Evolutionary conservation across 2,797 vertebrate genomes (phyloP), one percentile per base, ranked within the genome.

Genomic region (Macroramphosus scolopax): DNA sequence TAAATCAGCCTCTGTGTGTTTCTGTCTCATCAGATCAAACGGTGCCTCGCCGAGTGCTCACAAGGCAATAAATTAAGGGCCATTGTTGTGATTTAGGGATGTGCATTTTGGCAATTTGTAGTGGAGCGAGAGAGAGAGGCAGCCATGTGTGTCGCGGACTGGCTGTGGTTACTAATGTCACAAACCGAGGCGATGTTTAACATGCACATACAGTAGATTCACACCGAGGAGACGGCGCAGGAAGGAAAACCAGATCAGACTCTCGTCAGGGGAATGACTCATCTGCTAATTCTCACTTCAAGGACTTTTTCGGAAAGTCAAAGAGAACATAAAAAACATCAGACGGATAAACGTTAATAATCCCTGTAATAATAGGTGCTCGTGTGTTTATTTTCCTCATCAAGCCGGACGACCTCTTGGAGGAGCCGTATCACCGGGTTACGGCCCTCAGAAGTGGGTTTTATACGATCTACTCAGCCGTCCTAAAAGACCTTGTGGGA

Each of bases 21-120:
- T 81, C 48, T 2, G 13, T 67, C 38, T 68, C 69, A 68, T 80
- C 59, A 39, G 45, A 46, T 72, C 41, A 38, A 67, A 68, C 30
- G 24, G 64, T 72, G 66, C 72, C 76, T 60, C 73, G 60, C 48
- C 63, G 72, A 72, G 62, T 69, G 74, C 68, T 78, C 83, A 75
- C 75, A 51, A 22, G 55, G 78, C 77, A 75, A 72, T 78, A 79
- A 78, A 88, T 85, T 78, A 76, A 77, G 77, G 66, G 67, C 46
- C 44, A 20, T 51, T 44, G 55, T 59, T 47, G 68, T 77, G 60
- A 69, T 74, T 73, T 58, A 65, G 53, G n/a, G 44, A 40, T 45
- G 61, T 30, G 63, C 52, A 26, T 65, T 72, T 58, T 50, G n/a
- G 70, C 49, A 61, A 54, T 76, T 51, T 62, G 43, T 55, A 40